phyloP scores from a whole-genome alignment of 1,140 invertebrate genomes.

The Dreissena rostriformis region DNA sequence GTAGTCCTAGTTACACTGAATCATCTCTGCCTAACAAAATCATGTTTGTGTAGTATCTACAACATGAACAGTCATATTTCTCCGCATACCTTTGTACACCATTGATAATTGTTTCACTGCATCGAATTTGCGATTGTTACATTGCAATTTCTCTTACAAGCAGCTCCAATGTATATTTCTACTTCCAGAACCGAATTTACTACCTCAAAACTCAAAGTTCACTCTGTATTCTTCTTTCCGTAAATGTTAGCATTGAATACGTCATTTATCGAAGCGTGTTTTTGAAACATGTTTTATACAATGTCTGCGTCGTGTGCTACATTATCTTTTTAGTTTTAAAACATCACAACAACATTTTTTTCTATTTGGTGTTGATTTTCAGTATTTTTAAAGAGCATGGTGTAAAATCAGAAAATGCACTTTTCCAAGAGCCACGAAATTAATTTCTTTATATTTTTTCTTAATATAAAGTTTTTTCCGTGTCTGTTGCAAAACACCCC shows the following conservation, averaged over 20 bases:
- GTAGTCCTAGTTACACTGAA: constrained; percentile 17
- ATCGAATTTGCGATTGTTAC: not conserved
- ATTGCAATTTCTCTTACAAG: constrained; percentile 32
- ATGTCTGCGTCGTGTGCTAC: constrained; percentile 33
- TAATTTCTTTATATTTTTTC: no score
- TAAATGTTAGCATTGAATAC: not conserved
- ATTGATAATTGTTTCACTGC: constrained; percentile 27
- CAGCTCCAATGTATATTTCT: constrained; percentile 52
- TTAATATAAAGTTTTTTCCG: no score
- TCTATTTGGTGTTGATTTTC: no score
- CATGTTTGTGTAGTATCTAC: constrained; percentile 25
- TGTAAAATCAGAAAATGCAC: no score
- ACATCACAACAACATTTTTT: no score
- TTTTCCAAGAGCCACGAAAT: no score
- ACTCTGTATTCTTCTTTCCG: not conserved
- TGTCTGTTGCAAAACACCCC: no score
- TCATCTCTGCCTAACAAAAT: constrained; percentile 36
- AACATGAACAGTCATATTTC: constrained; percentile 30
- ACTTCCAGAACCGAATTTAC: not conserved
- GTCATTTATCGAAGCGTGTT: constrained; percentile 5
- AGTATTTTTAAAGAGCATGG: no score
- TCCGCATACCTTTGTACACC: constrained; percentile 24
- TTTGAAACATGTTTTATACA: no score
- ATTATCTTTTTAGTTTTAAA: not conserved
- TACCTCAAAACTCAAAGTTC: constrained; percentile 24